Evolutionary conservation across 2,113 vertebrate species (phyloP).

Genomic region (Myrmecophaga tridactyla): DNA sequence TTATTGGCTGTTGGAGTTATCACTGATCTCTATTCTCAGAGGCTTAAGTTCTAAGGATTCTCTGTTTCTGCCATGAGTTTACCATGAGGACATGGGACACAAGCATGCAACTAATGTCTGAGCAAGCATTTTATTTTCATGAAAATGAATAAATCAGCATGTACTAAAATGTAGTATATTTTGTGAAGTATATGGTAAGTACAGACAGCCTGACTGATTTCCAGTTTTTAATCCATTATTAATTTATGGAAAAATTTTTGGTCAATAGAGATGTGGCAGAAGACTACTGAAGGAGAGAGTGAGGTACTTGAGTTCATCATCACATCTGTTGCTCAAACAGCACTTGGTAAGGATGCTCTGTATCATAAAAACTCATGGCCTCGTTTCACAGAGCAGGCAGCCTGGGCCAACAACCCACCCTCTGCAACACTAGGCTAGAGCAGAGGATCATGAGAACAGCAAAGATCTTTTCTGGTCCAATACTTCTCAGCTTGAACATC

Average conservation of each 20-base stretch:
- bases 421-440: background rate
- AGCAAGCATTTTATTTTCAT: background rate
- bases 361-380: background rate
- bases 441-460: background rate
- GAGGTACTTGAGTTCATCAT: too few species aligned
- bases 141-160: background rate
- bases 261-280: background rate
- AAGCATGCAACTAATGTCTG: background rate
- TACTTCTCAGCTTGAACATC: background rate
- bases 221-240: background rate
- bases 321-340: too few species aligned
- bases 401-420: accelerated
- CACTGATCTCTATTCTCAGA: background rate
- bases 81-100: background rate
- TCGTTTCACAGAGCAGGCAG: background rate
- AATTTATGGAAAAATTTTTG: background rate
- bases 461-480: background rate
- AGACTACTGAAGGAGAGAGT: background rate
- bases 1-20: background rate
- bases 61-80: background rate
- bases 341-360: background rate
- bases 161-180: background rate
- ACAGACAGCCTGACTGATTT: background rate
- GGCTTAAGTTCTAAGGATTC: background rate
- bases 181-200: background rate